Conservation (phyloP, 2,888 invertebrate genomes). For the Microctonus brassicae region DNA sequence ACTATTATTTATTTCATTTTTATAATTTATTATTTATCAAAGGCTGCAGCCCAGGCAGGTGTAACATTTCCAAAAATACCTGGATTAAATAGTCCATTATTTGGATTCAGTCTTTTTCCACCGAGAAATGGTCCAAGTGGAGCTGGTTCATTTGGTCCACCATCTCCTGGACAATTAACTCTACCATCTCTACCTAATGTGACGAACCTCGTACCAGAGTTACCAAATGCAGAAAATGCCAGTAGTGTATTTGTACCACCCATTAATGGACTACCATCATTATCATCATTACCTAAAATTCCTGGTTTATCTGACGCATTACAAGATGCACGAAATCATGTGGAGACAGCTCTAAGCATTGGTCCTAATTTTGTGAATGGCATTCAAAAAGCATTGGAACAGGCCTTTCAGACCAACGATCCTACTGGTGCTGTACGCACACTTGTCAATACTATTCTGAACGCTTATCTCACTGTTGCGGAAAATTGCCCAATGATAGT, state of each 20-base stretch:
- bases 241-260: background rate
- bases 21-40: conserved; percentile 25
- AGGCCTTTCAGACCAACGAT: conserved; percentile 42
- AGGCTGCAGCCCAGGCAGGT: conserved; percentile 42
- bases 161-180: background rate
- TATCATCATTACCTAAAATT: background rate
- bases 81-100: conserved; percentile 41
- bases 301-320: conserved; percentile 41
- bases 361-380: conserved; percentile 41
- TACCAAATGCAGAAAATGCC: conserved; percentile 5
- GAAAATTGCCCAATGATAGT: conserved; percentile 46
- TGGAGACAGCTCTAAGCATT: conserved; percentile 40
- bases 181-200: conserved; percentile 22
- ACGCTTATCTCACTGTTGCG: conserved; percentile 44
- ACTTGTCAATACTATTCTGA: conserved; percentile 42
- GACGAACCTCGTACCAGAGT: conserved; percentile 9
- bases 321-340: conserved; percentile 40
- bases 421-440: conserved; percentile 41
- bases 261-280: conserved; percentile 7
- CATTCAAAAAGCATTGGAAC: conserved; percentile 41
- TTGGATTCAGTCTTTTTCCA: conserved; percentile 34
- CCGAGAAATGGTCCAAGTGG: background rate
- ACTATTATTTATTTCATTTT: background rate
- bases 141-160: background rate
- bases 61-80: conserved; percentile 46